Evolutionary conservation across 1,140 invertebrate species (phyloP).

Genomic region (Oncopodura yosiiana): DNA sequence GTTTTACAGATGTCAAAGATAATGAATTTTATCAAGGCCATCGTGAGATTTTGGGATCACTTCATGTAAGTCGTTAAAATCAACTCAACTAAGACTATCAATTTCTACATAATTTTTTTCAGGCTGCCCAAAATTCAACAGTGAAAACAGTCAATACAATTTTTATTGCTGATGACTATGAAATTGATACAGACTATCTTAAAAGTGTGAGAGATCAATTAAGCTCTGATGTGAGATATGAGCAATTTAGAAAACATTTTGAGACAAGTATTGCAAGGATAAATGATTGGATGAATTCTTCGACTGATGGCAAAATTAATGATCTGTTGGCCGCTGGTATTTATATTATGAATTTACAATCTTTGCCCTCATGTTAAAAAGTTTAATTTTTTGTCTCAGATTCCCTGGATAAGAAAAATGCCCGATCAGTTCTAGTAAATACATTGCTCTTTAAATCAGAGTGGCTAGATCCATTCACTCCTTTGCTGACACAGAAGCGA

Average conservation of each 20-base stretch:
- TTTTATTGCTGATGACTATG: too few relatives aligned
- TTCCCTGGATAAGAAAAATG: neutral
- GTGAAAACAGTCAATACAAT: too few relatives aligned
- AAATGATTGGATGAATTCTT: neutral
- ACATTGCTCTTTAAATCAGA: slow-evolving; percentile 1
- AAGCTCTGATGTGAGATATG: too few relatives aligned
- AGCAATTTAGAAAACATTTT: neutral
- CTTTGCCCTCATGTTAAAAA: neutral
- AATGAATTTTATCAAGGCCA: too few relatives aligned
- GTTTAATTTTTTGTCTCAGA: neutral
- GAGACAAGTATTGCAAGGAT: neutral
- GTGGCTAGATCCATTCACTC: neutral
- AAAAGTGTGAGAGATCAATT: too few relatives aligned
- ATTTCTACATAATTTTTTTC: too few relatives aligned
- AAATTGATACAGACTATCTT: too few relatives aligned
- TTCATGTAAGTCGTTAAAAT: too few relatives aligned
- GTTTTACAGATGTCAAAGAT: too few relatives aligned
- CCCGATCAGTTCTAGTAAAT: neutral
- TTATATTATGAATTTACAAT: neutral
- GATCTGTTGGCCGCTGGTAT: neutral
- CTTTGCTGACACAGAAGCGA: slow-evolving; percentile 2
- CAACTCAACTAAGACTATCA: too few relatives aligned
- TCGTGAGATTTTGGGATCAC: too few relatives aligned
- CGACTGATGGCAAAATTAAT: neutral
- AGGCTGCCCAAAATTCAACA: too few relatives aligned